These are phyloP conservation scores for Oncorhynchus masou DNA, from an alignment of 2,113 vertebrate genomes.

Conservation along the genomic window DNA sequence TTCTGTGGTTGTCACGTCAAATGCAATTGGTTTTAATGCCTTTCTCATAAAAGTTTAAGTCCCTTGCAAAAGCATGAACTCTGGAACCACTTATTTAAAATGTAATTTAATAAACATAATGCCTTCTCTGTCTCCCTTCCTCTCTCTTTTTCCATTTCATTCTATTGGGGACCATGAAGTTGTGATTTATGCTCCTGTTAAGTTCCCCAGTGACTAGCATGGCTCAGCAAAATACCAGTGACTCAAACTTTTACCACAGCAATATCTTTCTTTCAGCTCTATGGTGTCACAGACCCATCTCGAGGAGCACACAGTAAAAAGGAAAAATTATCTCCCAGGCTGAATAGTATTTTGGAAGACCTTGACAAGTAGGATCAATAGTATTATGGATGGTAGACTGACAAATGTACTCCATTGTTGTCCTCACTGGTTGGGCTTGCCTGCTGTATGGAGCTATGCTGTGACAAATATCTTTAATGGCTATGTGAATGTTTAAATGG, in stretches of 20 bases:
- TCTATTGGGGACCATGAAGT: slow-evolving; percentile 1
- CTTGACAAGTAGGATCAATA: too few relatives aligned
- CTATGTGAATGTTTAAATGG: too few relatives aligned
- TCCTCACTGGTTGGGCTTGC: too few relatives aligned
- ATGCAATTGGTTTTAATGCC: slow-evolving; percentile 10
- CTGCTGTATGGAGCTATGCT: too few relatives aligned
- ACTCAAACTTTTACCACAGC: neutral
- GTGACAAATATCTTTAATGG: too few relatives aligned
- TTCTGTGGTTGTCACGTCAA: slow-evolving; percentile 3
- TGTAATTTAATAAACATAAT: neutral
- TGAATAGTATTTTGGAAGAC: neutral
- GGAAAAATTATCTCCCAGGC: neutral
- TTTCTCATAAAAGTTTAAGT: slow-evolving; percentile 2
- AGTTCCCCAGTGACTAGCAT: neutral
- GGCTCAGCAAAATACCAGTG: neutral
- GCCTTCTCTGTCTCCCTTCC: neutral
- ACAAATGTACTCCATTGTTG: too few relatives aligned
- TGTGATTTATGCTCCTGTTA: neutral
- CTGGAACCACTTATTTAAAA: neutral
- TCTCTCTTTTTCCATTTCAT: neutral
- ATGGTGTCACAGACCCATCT: neutral
- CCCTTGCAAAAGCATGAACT: slow-evolving; percentile 7
- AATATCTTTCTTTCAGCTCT: slow-evolving; percentile 5
- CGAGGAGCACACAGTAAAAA: neutral
- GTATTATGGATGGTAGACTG: too few relatives aligned